Evolutionary conservation across 2,113 vertebrate genomes (phyloP).

Genomic region (rat (Rattus norvegicus)): DNA sequence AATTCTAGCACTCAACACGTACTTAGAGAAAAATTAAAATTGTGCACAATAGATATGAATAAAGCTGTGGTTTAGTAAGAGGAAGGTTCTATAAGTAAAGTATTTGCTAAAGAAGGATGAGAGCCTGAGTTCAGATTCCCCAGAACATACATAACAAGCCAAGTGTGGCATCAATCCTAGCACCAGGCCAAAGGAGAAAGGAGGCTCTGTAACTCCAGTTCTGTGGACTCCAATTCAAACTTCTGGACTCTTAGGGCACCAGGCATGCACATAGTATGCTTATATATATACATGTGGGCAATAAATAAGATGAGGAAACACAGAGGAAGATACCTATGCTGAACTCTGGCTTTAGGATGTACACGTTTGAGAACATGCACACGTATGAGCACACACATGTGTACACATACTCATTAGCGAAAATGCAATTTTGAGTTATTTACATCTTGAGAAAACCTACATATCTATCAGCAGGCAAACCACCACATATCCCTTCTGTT

Average conservation of each 20-base stretch:
- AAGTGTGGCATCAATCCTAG: neutral
- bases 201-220: neutral
- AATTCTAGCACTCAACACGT: neutral
- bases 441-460: neutral
- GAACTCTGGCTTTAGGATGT: neutral
- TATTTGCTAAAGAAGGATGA: neutral
- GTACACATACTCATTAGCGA: neutral
- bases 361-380: no score
- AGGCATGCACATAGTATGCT: neutral
- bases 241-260: neutral
- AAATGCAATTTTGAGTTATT: neutral
- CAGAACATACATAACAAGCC: neutral
- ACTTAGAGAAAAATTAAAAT: slow-evolving; percentile 9
- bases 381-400: neutral
- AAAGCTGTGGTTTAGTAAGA: neutral
- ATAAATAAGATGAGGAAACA: neutral
- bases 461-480: slow-evolving; percentile 4
- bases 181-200: neutral
- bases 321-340: neutral
- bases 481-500: neutral
- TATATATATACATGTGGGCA: neutral
- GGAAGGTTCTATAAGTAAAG: neutral
- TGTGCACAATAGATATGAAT: neutral
- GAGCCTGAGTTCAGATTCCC: neutral
- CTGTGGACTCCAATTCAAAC: neutral